phyloP scores from a whole-genome alignment of 2,888 invertebrate genomes.

The Ectobius pallidus region DNA sequence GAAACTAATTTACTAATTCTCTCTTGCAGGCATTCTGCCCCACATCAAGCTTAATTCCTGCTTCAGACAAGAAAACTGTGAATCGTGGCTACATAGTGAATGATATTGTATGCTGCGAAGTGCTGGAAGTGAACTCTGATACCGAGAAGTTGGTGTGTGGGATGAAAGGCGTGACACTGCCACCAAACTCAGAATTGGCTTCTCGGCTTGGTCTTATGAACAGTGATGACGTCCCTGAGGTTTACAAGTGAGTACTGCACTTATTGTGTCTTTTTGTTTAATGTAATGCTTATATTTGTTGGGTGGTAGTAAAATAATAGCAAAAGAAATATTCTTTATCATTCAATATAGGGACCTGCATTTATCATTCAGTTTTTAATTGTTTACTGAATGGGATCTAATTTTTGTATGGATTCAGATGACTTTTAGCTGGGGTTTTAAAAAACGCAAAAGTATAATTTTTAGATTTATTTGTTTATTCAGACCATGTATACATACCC shows the following conservation, averaged over 20 bases:
- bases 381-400: too few relatives aligned
- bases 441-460: too few relatives aligned
- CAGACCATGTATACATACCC: too few relatives aligned
- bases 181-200: slow-evolving; percentile 71
- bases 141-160: slow-evolving; percentile 87
- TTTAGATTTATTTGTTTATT: too few relatives aligned
- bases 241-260: slow-evolving; percentile 85
- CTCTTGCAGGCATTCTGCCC: slow-evolving; percentile 71
- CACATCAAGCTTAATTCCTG: slow-evolving; percentile 68
- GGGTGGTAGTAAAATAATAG: too few relatives aligned
- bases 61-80: slow-evolving; percentile 79
- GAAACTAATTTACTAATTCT: too few relatives aligned
- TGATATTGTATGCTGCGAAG: slow-evolving; percentile 88
- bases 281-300: not conserved
- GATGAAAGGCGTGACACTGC: slow-evolving; percentile 79
- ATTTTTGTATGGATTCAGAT: too few relatives aligned
- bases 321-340: too few relatives aligned
- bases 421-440: too few relatives aligned
- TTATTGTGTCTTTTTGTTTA: not conserved
- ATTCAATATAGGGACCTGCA: too few relatives aligned
- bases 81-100: slow-evolving; percentile 79
- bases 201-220: slow-evolving; percentile 83
- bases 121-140: slow-evolving; percentile 84
- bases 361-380: too few relatives aligned
- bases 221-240: slow-evolving; percentile 78